phyloP scores from a whole-genome alignment of 2,888 invertebrate genomes.

The Phanerotoma sp. region DNA sequence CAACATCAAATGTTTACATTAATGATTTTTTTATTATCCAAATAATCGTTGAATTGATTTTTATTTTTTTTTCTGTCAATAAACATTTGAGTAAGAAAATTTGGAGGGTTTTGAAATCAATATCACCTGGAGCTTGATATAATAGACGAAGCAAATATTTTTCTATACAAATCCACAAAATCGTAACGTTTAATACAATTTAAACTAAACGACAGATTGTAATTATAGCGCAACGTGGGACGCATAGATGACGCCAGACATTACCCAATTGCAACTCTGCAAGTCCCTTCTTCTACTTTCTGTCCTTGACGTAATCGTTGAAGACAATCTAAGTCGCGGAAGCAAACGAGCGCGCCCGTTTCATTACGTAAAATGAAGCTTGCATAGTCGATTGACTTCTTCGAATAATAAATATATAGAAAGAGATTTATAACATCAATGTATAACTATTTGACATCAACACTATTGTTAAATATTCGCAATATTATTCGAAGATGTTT shows the following conservation, averaged over 20 bases:
- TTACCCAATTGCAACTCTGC: conserved; percentile 10
- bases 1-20: too few relatives aligned
- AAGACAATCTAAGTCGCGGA: conserved; percentile 17
- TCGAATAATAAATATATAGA: conserved; percentile 6
- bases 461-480: too few relatives aligned
- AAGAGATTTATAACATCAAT: neutral
- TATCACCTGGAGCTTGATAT: too few relatives aligned
- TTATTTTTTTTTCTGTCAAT: too few relatives aligned
- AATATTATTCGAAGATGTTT: too few relatives aligned
- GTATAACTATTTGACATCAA: too few relatives aligned
- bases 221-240: conserved; percentile 10
- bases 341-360: conserved; percentile 5
- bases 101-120: too few relatives aligned
- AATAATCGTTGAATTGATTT: too few relatives aligned
- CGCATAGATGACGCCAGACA: conserved; percentile 1
- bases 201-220: neutral
- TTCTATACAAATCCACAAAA: neutral
- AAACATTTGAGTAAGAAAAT: too few relatives aligned
- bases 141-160: too few relatives aligned
- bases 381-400: conserved; percentile 8
- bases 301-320: conserved; percentile 16
- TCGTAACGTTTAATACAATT: neutral
- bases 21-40: too few relatives aligned
- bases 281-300: neutral
- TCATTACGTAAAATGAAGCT: conserved; percentile 10